These are phyloP conservation scores for Speoplatyrhinus poulsoni DNA, from an alignment of 2,113 vertebrate genomes.

Conservation along the genomic window DNA sequence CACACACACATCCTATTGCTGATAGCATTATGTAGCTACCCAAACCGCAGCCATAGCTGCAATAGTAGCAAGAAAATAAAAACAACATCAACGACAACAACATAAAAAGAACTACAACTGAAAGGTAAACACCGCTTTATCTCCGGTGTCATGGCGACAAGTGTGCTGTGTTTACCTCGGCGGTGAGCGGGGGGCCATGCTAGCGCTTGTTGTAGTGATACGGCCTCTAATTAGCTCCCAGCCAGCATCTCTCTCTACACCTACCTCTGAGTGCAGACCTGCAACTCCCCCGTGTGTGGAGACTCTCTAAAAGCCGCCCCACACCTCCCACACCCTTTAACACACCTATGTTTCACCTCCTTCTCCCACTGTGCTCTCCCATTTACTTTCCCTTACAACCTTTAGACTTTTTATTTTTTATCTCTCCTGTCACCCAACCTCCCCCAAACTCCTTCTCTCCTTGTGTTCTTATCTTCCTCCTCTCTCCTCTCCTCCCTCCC, in stretches of 20 bases:
- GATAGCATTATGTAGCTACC: constrained; percentile 49
- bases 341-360: not conserved
- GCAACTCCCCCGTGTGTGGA: constrained; percentile 40
- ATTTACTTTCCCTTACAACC: constrained; percentile 3
- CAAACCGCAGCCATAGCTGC: constrained; percentile 30
- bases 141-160: constrained; percentile 65
- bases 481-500: constrained; percentile 28
- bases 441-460: not conserved
- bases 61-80: constrained; percentile 32
- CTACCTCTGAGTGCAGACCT: constrained; percentile 36
- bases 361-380: constrained; percentile 7
- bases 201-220: constrained; percentile 55
- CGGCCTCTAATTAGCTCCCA: constrained; percentile 65
- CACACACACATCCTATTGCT: constrained; percentile 10
- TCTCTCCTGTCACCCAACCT: too few relatives aligned
- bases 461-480: constrained; percentile 16
- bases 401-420: too few relatives aligned
- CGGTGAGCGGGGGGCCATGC: constrained; percentile 49
- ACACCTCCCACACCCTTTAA: not conserved
- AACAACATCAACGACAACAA: constrained; percentile 35
- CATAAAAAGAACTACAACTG: constrained; percentile 58
- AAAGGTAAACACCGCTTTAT: constrained; percentile 71
- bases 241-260: constrained; percentile 62
- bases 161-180: constrained; percentile 64
- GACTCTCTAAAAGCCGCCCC: constrained; percentile 16